Base-by-base conservation (phyloP, 2,797 vertebrate species). In the Esox masquinongy region DNA sequence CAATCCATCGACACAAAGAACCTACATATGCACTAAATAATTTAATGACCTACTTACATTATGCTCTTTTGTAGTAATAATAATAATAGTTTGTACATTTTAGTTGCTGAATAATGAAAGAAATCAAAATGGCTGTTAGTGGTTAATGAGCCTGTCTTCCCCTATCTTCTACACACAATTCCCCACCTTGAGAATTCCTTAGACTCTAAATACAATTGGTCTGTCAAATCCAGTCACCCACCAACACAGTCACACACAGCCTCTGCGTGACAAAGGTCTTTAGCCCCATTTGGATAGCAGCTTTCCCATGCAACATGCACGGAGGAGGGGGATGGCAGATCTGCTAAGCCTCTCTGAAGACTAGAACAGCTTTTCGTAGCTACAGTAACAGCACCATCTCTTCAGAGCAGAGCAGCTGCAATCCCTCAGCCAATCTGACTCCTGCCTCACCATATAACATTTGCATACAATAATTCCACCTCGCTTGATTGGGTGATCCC, bases 211-310 rank as follows among this genome's bases (percentile, higher is more conserved):
- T 77, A 79, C 39, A 43, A 9, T 43, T 43, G 83, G 78, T 84
- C 79, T 84, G 77, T 85, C 79, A 86, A 63, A 79, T 24, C 71
- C 74, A 69, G 77, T 19, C 81, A 78, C 9, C 68, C 68, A 67
- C 68, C 66, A 74, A 72, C 74, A 80, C 68, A 83, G 83, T 84
- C 85, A 82, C 83, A 90, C 73, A 82, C 77, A 77, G 31, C 67
- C 79, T 56, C 77, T 81, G 83, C 34, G 75, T 87, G 83, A 87
- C 75, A 12, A 80, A 83, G 79, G 80, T 85, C 79, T 87, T 84
- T 82, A 81, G 75, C 70, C 68, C 73, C 79, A 82, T 31, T 66
- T 76, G 81, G 82, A 83, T 81, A 80, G 56, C 34, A 29, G 39
- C 79, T 85, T 83, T 77, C 76, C 43, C 43, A 47, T 47, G 43